Percentiles rank a stretch among this genome's conserved stretches.
Evolutionary conservation across 2,113 vertebrate genomes (phyloP).

Genomic region (Brachyhypopomus occidentalis): DNA sequence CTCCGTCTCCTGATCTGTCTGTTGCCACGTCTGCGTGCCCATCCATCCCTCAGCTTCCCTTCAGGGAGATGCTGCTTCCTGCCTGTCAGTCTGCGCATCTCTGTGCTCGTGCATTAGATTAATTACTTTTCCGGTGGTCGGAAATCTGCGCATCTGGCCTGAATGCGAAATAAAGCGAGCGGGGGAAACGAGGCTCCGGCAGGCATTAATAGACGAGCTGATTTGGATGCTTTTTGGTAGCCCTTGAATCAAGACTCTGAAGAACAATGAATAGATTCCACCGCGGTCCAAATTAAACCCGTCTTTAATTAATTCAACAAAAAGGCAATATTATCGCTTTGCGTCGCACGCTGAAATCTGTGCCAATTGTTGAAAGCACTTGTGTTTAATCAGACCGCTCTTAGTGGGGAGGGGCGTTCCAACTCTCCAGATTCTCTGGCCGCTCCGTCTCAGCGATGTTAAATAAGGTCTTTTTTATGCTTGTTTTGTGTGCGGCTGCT

Average conservation of each 20-base stretch:
- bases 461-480: slow-evolving; percentile 2
- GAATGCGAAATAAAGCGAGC: slow-evolving; percentile 39
- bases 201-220: slow-evolving; percentile 34
- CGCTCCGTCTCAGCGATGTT: neutral
- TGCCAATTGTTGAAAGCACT: slow-evolving; percentile 2
- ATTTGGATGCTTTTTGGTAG: slow-evolving; percentile 14
- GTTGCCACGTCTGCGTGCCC: slow-evolving; percentile 9
- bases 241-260: slow-evolving; percentile 33
- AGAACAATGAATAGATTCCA: slow-evolving; percentile 20
- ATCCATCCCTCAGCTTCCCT: slow-evolving; percentile 40
- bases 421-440: neutral
- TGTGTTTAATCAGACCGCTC: neutral
- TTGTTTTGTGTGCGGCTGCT: neutral
- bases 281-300: neutral
- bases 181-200: neutral
- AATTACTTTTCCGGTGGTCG: slow-evolving; percentile 47
- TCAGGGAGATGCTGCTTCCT: slow-evolving; percentile 22
- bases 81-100: slow-evolving; percentile 45
- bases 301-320: neutral
- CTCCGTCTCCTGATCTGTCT: slow-evolving; percentile 29
- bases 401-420: neutral
- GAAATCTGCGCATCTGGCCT: slow-evolving; percentile 29
- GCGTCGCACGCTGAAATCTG: neutral
- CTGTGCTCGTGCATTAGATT: slow-evolving; percentile 39
- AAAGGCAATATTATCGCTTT: neutral